Percentiles rank a stretch among this genome's conserved stretches.
Evolutionary conservation across 2,797 vertebrate species (phyloP).

Genomic region (Setipinna tenuifilis): DNA sequence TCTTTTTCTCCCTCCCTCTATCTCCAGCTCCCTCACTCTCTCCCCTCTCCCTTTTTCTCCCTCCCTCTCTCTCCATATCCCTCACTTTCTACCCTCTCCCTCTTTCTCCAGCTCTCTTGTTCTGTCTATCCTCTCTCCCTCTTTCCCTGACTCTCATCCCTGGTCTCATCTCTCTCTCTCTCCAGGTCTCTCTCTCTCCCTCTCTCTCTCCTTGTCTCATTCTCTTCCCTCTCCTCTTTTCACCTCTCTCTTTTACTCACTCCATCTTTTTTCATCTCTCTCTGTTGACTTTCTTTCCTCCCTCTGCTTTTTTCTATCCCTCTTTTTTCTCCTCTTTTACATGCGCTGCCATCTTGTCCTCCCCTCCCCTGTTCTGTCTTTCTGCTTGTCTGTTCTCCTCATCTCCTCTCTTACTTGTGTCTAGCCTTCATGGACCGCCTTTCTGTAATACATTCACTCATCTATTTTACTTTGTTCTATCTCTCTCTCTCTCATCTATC

Average conservation of each 20-base stretch:
- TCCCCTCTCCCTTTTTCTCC: conserved; percentile 5
- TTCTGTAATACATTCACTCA: not conserved
- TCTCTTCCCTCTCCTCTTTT: not conserved
- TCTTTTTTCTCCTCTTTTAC: too few relatives aligned
- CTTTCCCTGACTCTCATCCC: too few relatives aligned
- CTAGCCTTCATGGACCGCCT: not conserved
- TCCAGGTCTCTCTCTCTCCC: too few relatives aligned
- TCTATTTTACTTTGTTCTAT: not conserved
- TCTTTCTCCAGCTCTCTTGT: too few relatives aligned
- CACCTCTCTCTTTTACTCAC: not conserved
- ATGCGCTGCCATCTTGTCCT: too few relatives aligned
- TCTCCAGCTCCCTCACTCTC: conserved; percentile 38
- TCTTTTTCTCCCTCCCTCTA: conserved; percentile 41
- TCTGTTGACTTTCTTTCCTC: not conserved
- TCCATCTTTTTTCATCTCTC: not conserved
- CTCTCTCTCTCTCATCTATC: too few relatives aligned
- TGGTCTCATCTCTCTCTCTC: too few relatives aligned
- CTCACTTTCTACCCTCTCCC: not conserved
- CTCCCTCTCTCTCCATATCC: not conserved
- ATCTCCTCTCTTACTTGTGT: not conserved
- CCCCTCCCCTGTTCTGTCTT: too few relatives aligned
- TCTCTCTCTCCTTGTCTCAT: too few relatives aligned
- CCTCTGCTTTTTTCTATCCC: too few relatives aligned
- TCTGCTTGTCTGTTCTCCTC: too few relatives aligned
- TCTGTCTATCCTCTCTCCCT: too few relatives aligned